Evolutionary conservation across 2,888 invertebrate genomes (phyloP).

Genomic region (Vanessa cardui): DNA sequence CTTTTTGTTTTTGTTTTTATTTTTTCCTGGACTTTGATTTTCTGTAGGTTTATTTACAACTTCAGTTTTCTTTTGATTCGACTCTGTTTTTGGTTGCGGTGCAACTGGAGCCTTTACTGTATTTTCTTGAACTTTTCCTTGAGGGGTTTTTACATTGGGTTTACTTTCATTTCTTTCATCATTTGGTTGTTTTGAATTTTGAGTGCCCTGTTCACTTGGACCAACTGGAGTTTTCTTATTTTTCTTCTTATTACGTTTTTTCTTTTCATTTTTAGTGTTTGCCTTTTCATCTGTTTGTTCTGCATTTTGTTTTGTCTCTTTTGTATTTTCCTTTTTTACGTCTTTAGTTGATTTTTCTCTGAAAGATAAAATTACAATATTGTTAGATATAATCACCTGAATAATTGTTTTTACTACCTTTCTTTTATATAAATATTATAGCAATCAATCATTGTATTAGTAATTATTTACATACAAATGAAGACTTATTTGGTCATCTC

Average conservation of each 20-base stretch:
- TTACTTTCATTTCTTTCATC: neutral
- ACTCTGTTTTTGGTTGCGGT: conserved; percentile 5
- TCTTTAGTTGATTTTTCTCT: conserved; percentile 48
- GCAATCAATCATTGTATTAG: too few species aligned
- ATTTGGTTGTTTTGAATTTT: conserved; percentile 4
- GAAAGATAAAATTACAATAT: conserved; percentile 19
- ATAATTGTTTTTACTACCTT: too few species aligned
- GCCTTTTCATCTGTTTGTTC: conserved; percentile 2
- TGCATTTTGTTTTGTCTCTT: conserved; percentile 13
- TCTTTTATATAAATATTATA: too few species aligned
- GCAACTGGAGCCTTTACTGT: neutral
- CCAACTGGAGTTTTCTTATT: conserved; percentile 22
- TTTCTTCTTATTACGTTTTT: conserved; percentile 46
- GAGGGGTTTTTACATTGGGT: neutral
- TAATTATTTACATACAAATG: too few species aligned
- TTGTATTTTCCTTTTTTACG: neutral
- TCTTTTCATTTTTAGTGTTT: conserved; percentile 45
- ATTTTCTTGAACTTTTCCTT: neutral
- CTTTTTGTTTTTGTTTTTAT: conserved; percentile 48
- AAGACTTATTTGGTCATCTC: too few species aligned
- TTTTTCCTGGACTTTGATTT: conserved; percentile 43
- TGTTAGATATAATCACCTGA: neutral
- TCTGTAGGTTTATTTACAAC: conserved; percentile 5
- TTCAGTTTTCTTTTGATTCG: neutral
- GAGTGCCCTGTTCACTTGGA: conserved; percentile 14